Conservation (phyloP, 2,888 invertebrate genomes). For the Mamestra brassicae region DNA sequence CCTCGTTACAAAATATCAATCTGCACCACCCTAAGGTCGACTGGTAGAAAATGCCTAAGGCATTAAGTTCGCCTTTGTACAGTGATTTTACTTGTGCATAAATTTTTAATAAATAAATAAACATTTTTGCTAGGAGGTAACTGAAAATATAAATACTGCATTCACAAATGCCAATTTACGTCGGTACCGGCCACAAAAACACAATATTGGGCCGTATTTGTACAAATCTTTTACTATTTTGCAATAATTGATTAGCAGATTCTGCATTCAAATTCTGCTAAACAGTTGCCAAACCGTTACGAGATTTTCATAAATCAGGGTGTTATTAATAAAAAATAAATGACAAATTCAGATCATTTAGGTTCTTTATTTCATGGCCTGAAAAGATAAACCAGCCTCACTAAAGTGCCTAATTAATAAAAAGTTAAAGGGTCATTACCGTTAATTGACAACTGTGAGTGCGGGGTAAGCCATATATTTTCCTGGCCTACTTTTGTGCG, state of each 20-base stretch:
- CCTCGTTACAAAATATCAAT: not conserved
- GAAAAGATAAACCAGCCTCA: constrained; percentile 16
- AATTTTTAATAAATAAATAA: too few species aligned
- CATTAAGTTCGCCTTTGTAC: too few species aligned
- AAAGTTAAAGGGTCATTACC: constrained; percentile 23
- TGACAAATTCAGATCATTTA: constrained; percentile 1
- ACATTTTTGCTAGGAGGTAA: not conserved
- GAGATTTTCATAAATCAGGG: not conserved
- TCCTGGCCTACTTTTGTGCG: constrained; percentile 27
- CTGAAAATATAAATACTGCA: not conserved
- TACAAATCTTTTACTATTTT: not conserved
- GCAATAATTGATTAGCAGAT: not conserved
- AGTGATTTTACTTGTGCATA: too few species aligned
- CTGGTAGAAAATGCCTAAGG: too few species aligned
- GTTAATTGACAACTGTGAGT: constrained; percentile 29
- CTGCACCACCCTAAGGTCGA: too few species aligned
- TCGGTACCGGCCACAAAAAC: not conserved
- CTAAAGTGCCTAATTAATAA: constrained; percentile 28
- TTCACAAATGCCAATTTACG: not conserved
- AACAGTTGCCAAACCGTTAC: not conserved
- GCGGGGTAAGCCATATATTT: constrained; percentile 28
- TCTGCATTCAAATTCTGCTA: not conserved
- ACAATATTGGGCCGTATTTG: not conserved
- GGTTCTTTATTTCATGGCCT: constrained; percentile 1
- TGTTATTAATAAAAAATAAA: constrained; percentile 5